These are phyloP conservation scores for Bombus waltoni DNA, from an alignment of 1,140 invertebrate genomes.

Conservation along the genomic window DNA sequence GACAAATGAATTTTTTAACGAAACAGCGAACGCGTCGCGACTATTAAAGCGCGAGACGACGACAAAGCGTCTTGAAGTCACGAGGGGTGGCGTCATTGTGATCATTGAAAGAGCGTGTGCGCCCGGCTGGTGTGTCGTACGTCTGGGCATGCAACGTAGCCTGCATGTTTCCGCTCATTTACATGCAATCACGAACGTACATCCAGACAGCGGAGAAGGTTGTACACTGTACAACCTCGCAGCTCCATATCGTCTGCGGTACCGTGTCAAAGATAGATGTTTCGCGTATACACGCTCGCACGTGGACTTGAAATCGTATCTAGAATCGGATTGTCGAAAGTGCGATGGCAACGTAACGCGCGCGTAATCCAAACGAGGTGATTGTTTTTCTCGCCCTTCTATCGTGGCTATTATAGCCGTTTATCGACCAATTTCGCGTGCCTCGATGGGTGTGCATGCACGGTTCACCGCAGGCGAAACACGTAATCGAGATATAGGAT, in stretches of 20 bases:
- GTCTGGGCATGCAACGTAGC: constrained; percentile 48
- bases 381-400: neutral
- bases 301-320: constrained; percentile 12
- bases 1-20: constrained; percentile 36
- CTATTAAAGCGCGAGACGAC: constrained; percentile 45
- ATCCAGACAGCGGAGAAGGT: constrained; percentile 41
- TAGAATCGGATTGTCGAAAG: neutral
- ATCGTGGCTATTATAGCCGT: constrained; percentile 30
- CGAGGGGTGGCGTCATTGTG: constrained; percentile 57
- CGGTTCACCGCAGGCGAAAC: constrained; percentile 24
- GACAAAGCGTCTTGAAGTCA: constrained; percentile 33
- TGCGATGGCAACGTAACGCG: no score
- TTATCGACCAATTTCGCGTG: constrained; percentile 46
- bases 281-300: neutral
- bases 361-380: neutral
- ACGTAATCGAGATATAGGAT: constrained; percentile 53
- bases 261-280: constrained; percentile 39
- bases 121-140: constrained; percentile 28
- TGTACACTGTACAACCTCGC: constrained; percentile 18
- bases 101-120: constrained; percentile 61
- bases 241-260: constrained; percentile 13
- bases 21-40: neutral
- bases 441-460: constrained; percentile 18
- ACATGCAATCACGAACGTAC: constrained; percentile 63
- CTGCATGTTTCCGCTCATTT: constrained; percentile 63